These are phyloP conservation scores for Eulacestoma nigropectus DNA, from an alignment of 2,113 vertebrate species.

Conservation along the genomic window DNA sequence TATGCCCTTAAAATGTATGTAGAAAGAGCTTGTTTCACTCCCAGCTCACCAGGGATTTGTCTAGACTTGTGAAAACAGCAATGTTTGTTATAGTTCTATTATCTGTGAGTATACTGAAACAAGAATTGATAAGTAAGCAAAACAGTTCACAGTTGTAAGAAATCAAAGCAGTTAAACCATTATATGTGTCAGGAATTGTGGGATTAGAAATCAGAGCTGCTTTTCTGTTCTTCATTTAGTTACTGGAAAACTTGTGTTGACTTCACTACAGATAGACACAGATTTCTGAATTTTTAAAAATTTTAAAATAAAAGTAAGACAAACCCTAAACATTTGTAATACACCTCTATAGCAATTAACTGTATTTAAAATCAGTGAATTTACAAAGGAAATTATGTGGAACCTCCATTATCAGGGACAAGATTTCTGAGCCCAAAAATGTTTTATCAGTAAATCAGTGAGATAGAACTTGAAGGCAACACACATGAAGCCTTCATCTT, in stretches of 20 bases:
- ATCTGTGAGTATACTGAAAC: not conserved
- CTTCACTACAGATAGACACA: not conserved
- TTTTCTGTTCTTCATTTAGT: not conserved
- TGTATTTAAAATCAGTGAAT: not conserved
- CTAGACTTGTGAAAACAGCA: not conserved
- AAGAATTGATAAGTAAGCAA: not conserved
- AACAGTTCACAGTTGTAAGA: not conserved
- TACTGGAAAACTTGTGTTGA: not conserved
- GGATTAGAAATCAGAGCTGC: not conserved
- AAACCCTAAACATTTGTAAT: not conserved
- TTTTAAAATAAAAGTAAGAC: not conserved
- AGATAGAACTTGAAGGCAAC: not conserved
- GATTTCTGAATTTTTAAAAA: not conserved
- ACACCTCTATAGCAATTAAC: not conserved
- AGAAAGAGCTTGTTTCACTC: not conserved
- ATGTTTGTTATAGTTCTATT: not conserved
- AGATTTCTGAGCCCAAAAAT: not conserved
- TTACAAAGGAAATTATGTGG: not conserved
- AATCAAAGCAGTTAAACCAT: not conserved
- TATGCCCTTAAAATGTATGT: not conserved
- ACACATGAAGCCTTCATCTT: not conserved
- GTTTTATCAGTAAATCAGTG: not conserved
- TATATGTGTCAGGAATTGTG: not conserved
- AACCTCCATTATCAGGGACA: not conserved
- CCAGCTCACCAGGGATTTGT: not conserved